Base-by-base conservation (phyloP, 2,888 invertebrate species). In the Incurvaria masculella region DNA sequence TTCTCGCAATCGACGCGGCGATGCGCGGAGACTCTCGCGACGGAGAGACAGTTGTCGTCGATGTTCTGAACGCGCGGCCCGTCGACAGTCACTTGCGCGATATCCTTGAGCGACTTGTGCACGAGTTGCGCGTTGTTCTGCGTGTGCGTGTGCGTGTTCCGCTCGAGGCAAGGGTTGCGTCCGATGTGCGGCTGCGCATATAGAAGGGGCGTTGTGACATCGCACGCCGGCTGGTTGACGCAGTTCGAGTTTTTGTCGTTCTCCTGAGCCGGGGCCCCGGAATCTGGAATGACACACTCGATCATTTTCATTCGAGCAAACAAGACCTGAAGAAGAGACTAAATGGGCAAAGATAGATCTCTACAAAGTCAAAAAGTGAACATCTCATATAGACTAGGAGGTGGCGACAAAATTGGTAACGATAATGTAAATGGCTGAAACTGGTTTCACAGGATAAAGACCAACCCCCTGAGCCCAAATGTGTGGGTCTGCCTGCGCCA, bases 151-250 rank as follows among this genome's bases (percentile, higher is more conserved):
- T 83, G 83, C 55, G 86, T 68, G 69, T 92, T 92, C 10, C 90
- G 72, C 61, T 90, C 91, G 61, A 88, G 79, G 53, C 92, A 94
- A 10, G 88, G 85, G 76, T 93, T 94, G 21, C 90, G 80, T 1
- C 94, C 94, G 65, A 93, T 91, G 67, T 91, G 89, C 0, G 91
- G 89, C 61, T 89, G 91, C 0, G 73, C 63, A 62, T 68, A 71
- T 0, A 73, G 61, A 42, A 92, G 69, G 27, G 86, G 86, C 2
- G 71, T 70, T 4, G 66, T 65, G 49, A 69, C 71, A 59, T 73
- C 74, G 55, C 70, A 67, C 2, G 55, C 52, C 23, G 62, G 64
- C 0, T 57, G 50, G 0, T 54, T 44, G 0, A 62, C 65, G 48
- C 66, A 66, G 58, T 75, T 78, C 0, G 68, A 72, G 55, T 72